Base-by-base conservation (phyloP, 2,797 vertebrate genomes). In the Eutrigla gurnardus region DNA sequence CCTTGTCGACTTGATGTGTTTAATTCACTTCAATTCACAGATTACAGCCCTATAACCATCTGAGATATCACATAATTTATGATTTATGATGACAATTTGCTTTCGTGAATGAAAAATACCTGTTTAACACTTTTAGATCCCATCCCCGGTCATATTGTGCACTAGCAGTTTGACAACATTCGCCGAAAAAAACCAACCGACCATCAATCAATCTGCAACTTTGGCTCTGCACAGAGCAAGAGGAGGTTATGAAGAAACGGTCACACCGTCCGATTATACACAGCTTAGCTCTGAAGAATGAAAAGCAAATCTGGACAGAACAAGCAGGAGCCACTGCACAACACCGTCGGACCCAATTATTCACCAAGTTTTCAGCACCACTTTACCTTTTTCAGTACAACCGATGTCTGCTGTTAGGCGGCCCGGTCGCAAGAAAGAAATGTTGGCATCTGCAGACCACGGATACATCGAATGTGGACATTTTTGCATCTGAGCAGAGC, bases 1-100 rank as follows among this genome's bases (percentile, higher is more conserved):
- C 4, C 15, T 49, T 45, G 50, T 49, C 0, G 1, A 64, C 35
- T 35, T 0, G 0, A 63, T n/a, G 33, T 0, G 2, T 50, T 50
- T 10, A 4, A 42, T 35, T 55, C 12, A 47, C 42, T 18, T 43
- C 1, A 32, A 13, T 25, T 52, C 0, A 59, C 57, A 50, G 32
- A 0, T 6, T 6, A 4, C 2, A 9, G 14, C 6, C 3, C 47
- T 18, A 42, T 18, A 6, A 55, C 68, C 5, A 14, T 25, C 15
- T 49, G 18, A 46, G 2, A 50, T 35, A 61, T 50, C 4, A 50
- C 10, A 0, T 33, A 1, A 25, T 25, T 25, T 25, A 25, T 25
- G 25, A 25, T 25, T 25, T 25, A 25, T 25, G 25, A 25, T 25
- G 2, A 25, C 25, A 25, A 25, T 25, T 25, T 25, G 25, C 25